Base-by-base conservation (phyloP, 2,797 vertebrate species). In the Helostoma temminkii region DNA sequence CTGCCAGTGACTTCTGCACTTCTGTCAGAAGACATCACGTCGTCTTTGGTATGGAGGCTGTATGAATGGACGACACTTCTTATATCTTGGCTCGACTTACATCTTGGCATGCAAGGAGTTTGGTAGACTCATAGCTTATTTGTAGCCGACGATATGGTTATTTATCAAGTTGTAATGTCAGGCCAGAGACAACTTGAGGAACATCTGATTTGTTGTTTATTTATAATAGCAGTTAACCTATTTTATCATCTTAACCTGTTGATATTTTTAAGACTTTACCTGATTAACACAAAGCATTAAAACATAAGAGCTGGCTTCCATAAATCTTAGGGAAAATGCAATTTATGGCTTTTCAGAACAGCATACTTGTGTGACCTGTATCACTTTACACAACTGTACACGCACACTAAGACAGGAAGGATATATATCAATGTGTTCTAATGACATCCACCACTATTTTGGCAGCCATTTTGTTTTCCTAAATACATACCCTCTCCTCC, bases 381-480 rank as follows among this genome's bases (percentile, higher is more conserved):
- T 79, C 66, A 10, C 25, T 69, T 78, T 67, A 69, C 62, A 50
- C 60, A 28, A 60, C 59, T 65, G 39, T 43, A 26, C 56, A 4
- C 52, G 66, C 66, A 9, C 56, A 48, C 39, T 6, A 6, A 55
- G 87, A 76, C 81, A 81, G 64, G 46, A 74, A 61, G 25, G 59
- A 82, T 81, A 50, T 78, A 80, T 72, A 74, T 86, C 83, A 76
- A 57, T 19, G 56, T 11, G 60, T 71, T 81, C 81, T 49, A 43
- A 80, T 77, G 76, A 85, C 82, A 80, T 82, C 57, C 73, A 36
- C 79, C 73, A 58, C 79, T 84, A 63, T 85, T 90, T 86, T 86
- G 89, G 84, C 88, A 87, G 91, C 87, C 91, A 92, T 92, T 92
- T 91, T 92, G 82, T 88, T 90, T 91, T 82, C 80, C 88, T 91